A percentile compares a stretch with the other conserved stretches of the same genome.
Conservation (phyloP, 2,888 invertebrate genomes). For the Tetrapedia diversipes region DNA sequence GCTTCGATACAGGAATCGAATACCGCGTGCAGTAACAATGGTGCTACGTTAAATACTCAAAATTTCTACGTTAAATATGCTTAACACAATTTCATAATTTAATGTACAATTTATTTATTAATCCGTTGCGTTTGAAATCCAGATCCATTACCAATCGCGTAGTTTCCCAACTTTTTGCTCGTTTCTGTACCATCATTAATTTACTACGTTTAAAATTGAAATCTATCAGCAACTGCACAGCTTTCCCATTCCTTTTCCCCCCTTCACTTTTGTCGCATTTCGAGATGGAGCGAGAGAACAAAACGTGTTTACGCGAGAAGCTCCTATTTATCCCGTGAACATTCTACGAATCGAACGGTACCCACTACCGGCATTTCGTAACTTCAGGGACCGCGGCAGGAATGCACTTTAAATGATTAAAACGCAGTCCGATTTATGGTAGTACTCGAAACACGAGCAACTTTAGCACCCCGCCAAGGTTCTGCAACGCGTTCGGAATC, state of each 20-base stretch:
- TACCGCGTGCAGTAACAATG: neutral
- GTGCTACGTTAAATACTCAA: neutral
- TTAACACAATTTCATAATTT: too few species aligned
- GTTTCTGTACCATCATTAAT: too few species aligned
- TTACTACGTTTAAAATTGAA: too few species aligned
- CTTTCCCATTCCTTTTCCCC: neutral
- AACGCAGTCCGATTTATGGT: conserved; percentile 1
- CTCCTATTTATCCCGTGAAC: conserved; percentile 2
- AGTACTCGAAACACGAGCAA: neutral
- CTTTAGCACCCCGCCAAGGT: neutral
- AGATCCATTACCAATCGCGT: too few species aligned
- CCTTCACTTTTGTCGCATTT: neutral
- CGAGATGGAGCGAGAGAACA: neutral
- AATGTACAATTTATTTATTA: too few species aligned
- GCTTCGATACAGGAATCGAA: too few species aligned
- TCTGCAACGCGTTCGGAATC: neutral
- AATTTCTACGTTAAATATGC: too few species aligned
- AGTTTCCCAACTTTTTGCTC: too few species aligned
- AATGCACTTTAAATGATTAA: conserved; percentile 19
- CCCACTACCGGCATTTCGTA: neutral
- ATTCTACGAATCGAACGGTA: neutral
- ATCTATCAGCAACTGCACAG: too few species aligned
- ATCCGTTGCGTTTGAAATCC: too few species aligned
- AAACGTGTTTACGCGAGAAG: neutral
- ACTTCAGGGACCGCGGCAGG: neutral